Evolutionary conservation across 2,113 vertebrate species (phyloP), one percentile per base, ranked within the genome.

Genomic region (Neodon shergylaensis): DNA sequence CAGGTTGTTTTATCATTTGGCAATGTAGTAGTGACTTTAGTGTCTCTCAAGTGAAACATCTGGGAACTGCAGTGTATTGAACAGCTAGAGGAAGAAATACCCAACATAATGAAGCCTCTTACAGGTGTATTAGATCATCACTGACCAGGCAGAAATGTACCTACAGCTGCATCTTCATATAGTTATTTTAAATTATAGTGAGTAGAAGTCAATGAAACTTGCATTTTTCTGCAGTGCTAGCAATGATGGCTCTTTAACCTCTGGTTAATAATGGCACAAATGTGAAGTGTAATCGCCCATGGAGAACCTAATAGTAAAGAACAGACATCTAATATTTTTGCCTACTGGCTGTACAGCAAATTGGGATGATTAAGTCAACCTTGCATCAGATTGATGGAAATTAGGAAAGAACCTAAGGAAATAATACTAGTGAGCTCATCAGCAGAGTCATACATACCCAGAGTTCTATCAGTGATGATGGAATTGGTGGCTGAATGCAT

Each of bases 401-500:
- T 76, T 84, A 47, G 39, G n/a, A 81, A 82, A 79, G 73, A 33
- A 65, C 42, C 47, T 19, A 9, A 31, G 85, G 47, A 33, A 58
- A 8, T 22, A 61, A 26, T 13, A 31, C 3, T 0, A 1, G 5
- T 7, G 74, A 70, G 44, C 12, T 63, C 85, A 1, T 13, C 0
- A 0, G 28, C 3, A 7, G 31, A 3, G 42, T 44, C n/a, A 19
- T 12, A 4, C 52, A 5, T 1, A n/a, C 7, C 4, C 39, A 22
- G 8, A n/a, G 24, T 52, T 39, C 78, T 26, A 5, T 26, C 28
- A 44, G 33, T 33, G n/a, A 66, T 10, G 10, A 4, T 22, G n/a
- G n/a, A 42, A 0, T 31, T 63, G 47, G 42, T 70, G 70, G 11
- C 52, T 24, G 63, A 92, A 4, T 0, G 7, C n/a, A 19, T 44